A percentile compares a stretch with the other conserved stretches of the same genome.
Conservation (phyloP, 2,797 vertebrate species). For the Lutjanus argentimaculatus region DNA sequence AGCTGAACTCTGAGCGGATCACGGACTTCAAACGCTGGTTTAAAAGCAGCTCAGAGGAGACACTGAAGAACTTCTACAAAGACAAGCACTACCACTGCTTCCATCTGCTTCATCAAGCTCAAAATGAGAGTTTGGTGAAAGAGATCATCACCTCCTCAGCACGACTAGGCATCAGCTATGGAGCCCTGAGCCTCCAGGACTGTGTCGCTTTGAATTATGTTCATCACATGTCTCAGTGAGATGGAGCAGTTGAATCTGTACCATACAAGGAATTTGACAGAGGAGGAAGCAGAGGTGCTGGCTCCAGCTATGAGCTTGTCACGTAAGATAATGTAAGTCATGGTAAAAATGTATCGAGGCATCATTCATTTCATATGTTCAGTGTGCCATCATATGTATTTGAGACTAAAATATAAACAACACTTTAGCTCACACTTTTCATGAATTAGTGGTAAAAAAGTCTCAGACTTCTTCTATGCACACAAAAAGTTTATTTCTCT, state of each 20-base stretch:
- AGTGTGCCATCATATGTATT: neutral
- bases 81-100: conserved; percentile 68
- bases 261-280: conserved; percentile 41
- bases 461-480: too few species aligned
- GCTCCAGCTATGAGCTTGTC: conserved; percentile 69
- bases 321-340: conserved; percentile 74
- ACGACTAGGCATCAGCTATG: conserved; percentile 58
- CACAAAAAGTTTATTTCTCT: too few species aligned
- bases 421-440: too few species aligned
- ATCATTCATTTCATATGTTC: neutral
- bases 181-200: conserved; percentile 63
- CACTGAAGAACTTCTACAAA: conserved; percentile 25
- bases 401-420: too few species aligned
- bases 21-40: conserved; percentile 76
- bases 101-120: conserved; percentile 81
- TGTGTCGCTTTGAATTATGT: conserved; percentile 75
- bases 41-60: conserved; percentile 48
- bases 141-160: conserved; percentile 56
- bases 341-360: neutral
- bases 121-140: conserved; percentile 73
- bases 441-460: too few species aligned
- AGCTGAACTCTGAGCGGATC: conserved; percentile 52
- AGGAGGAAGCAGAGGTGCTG: conserved; percentile 64
- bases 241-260: conserved; percentile 75
- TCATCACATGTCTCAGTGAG: conserved; percentile 64